phyloP scores from a whole-genome alignment of 1,140 invertebrate genomes.

The Tetraneura akinire region DNA sequence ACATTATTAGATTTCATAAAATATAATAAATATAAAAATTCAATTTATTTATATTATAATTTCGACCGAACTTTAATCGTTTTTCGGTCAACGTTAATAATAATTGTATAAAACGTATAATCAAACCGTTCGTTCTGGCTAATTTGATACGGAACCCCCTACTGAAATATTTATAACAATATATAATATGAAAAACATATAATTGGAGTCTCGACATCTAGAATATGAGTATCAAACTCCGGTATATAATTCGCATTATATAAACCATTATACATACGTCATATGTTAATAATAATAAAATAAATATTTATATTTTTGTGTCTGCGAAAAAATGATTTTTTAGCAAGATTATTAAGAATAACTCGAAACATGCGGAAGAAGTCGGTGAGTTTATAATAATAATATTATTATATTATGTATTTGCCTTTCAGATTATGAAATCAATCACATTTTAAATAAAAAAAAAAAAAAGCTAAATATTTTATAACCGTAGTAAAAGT shows the following conservation, averaged over 20 bases:
- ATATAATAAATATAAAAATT: background rate
- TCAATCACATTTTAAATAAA: background rate
- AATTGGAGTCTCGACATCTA: slow-evolving; percentile 29
- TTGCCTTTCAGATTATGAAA: too few relatives aligned
- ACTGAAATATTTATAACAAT: slow-evolving; percentile 23
- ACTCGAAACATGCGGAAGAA: background rate
- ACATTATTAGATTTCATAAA: background rate
- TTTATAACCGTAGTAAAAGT: background rate
- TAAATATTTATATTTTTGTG: background rate
- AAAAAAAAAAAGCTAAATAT: background rate
- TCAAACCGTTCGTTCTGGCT: slow-evolving; percentile 20
- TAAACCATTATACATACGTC: slow-evolving; percentile 8
- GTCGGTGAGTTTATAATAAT: background rate
- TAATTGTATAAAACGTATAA: slow-evolving; percentile 21
- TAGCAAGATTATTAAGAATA: background rate
- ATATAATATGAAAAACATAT: slow-evolving; percentile 35
- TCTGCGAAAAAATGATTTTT: background rate
- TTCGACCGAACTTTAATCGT: background rate
- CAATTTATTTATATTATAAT: background rate
- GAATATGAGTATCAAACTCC: background rate
- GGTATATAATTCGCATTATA: slow-evolving; percentile 38
- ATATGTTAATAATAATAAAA: background rate
- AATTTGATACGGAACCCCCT: slow-evolving; percentile 50
- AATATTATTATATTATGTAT: background rate
- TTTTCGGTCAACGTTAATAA: slow-evolving; percentile 19